These are phyloP conservation scores for Synaphobranchus kaupii DNA, from an alignment of 2,797 vertebrate genomes.

Conservation along the genomic window DNA sequence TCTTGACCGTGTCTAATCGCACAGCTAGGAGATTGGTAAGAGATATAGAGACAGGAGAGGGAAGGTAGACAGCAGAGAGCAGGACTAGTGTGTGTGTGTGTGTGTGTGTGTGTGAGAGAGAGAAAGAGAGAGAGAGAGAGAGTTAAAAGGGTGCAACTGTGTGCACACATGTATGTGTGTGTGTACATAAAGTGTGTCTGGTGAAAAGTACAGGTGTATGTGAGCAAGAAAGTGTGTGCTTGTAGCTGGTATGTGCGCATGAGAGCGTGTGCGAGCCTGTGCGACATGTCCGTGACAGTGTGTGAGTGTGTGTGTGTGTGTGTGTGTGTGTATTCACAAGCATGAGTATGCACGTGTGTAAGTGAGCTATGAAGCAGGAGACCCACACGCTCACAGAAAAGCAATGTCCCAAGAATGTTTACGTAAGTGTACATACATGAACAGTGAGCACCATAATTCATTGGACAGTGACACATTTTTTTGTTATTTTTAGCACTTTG, in stretches of 20 bases:
- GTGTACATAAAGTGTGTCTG: not conserved
- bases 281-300: not conserved
- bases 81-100: not conserved
- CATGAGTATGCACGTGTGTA: not conserved
- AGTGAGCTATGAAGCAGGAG: not conserved
- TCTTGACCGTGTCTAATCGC: not conserved
- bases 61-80: not conserved
- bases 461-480: too few species aligned
- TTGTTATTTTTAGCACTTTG: too few species aligned
- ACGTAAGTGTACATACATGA: not conserved
- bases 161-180: not conserved
- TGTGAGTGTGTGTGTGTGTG: not conserved
- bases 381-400: not conserved
- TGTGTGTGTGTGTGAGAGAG: not conserved
- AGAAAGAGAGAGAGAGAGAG: not conserved
- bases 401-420: constrained; percentile 1
- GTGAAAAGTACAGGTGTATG: not conserved
- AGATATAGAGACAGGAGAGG: not conserved
- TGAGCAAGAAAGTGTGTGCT: not conserved
- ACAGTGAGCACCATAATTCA: too few species aligned
- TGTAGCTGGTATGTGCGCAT: not conserved
- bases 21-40: not conserved
- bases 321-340: not conserved
- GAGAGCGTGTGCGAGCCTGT: not conserved
- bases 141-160: not conserved